phyloP scores from a whole-genome alignment of 2,113 vertebrate species.

The Alethe diademata region DNA sequence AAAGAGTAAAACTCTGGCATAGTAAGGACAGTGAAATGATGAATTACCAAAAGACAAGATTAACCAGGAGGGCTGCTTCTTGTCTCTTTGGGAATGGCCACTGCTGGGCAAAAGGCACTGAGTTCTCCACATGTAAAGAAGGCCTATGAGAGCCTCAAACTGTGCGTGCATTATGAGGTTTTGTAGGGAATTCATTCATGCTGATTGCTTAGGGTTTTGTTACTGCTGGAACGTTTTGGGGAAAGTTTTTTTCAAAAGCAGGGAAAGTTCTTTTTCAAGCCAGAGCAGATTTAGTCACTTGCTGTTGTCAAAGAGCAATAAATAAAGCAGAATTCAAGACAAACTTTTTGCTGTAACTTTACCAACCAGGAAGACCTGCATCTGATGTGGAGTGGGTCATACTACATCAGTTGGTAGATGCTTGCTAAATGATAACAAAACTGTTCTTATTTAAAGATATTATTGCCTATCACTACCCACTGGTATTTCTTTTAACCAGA shows the following conservation, averaged over 20 bases:
- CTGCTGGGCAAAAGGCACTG: not conserved
- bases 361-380: not conserved
- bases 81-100: not conserved
- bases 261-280: not conserved
- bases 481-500: not conserved
- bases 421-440: not conserved
- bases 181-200: not conserved
- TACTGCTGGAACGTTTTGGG: not conserved
- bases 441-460: not conserved
- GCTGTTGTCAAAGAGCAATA: not conserved
- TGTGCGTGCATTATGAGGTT: not conserved
- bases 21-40: not conserved
- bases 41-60: not conserved
- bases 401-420: not conserved
- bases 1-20: not conserved
- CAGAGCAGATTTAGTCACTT: not conserved
- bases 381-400: not conserved
- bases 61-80: not conserved
- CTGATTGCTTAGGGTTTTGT: not conserved
- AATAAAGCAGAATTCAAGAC: not conserved
- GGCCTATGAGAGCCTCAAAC: not conserved
- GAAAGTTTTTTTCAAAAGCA: not conserved
- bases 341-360: not conserved
- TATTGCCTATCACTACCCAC: not conserved
- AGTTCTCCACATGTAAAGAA: not conserved